Base-by-base conservation (phyloP, 2,888 invertebrate genomes). In the Adelognathus sp. region DNA sequence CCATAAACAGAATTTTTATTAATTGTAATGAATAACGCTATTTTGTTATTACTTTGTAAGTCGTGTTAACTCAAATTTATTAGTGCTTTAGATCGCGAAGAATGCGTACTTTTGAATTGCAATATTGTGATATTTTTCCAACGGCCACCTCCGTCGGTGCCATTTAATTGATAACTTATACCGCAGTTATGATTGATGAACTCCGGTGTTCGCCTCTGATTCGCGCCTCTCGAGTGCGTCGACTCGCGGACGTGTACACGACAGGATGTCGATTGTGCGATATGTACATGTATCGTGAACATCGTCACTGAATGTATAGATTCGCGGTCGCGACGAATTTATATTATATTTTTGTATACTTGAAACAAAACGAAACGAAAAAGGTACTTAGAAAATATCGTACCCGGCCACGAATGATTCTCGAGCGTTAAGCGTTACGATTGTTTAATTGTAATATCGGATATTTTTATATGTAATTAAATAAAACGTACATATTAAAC, bases 1-100 rank as follows among this genome's bases (percentile, higher is more conserved):
- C 31, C 33, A 44, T 36, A 50, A 66, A 72, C 7, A 54, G 61
- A 61, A 61, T 61, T 77, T 72, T 72, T 72, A 61, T 77, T 54
- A 61, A 52, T 61, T 2, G 56, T 44, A 24, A 46, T 33, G n/a
- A n/a, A n/a, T 52, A 27, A 39, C 52, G 52, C 46, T 63, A 72
- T 63, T 73, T 69, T 73, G 77, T 77, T 77, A 67, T 63, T 67
- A 72, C 56, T 73, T 69, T 73, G 77, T 77, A 73, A 67, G 56
- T 67, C 46, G 24, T 56, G 67, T 77, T 77, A 56, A 76, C 21
- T 36, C 16, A 54, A 72, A 52, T 72, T 61, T 61, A 67, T 67
- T 61, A 76, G 41, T 24, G 33, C 21, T 52, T 66, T 60, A 66
- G 24, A 36, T 36, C n/a, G n/a, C n/a, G 27, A 21, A 50, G 1